phyloP scores from a whole-genome alignment of 2,888 invertebrate species.

The Agrotis exclamationis region DNA sequence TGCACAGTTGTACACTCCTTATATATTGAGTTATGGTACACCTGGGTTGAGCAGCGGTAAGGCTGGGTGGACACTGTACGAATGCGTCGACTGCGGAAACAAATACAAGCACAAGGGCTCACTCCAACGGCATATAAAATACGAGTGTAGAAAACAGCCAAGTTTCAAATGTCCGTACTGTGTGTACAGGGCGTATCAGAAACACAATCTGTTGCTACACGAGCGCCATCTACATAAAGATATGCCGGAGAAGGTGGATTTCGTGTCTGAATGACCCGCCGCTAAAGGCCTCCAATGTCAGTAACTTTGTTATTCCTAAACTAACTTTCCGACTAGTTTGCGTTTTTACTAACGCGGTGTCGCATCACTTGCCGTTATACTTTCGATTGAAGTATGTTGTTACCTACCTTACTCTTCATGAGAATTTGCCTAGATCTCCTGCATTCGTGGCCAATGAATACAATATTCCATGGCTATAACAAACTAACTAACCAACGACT shows the following conservation, averaged over 20 bases:
- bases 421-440: neutral
- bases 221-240: conserved; percentile 90
- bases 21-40: conserved; percentile 90
- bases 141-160: conserved; percentile 94
- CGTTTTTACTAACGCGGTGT: conserved; percentile 57
- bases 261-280: conserved; percentile 89
- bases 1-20: conserved; percentile 91
- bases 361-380: conserved; percentile 8
- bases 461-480: conserved; percentile 16
- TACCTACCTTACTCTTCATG: neutral
- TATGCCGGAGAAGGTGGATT: conserved; percentile 90
- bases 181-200: conserved; percentile 93
- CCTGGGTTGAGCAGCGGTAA: conserved; percentile 86
- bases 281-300: conserved; percentile 81
- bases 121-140: conserved; percentile 94
- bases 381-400: conserved; percentile 12
- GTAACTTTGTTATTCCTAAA: conserved; percentile 72
- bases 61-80: conserved; percentile 89
- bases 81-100: conserved; percentile 95
- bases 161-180: conserved; percentile 94
- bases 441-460: neutral
- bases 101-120: conserved; percentile 96
- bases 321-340: conserved; percentile 60
- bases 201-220: conserved; percentile 91
- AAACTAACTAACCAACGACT: conserved; percentile 14